Base-by-base conservation (phyloP, 2,888 invertebrate species). In the Trachelus iudaicus region DNA sequence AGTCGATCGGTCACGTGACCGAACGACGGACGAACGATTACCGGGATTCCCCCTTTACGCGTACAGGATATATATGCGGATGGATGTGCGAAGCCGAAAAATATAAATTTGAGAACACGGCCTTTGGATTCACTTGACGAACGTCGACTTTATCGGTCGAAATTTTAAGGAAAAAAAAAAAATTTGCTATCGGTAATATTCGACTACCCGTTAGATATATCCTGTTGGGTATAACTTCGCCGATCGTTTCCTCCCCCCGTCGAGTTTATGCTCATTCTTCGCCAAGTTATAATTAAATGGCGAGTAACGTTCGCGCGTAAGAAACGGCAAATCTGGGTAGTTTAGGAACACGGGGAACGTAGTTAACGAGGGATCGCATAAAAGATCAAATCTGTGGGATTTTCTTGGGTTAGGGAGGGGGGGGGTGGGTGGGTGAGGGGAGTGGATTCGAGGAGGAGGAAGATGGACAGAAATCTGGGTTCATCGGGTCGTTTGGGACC, bases 231-330 rank as follows among this genome's bases (percentile, higher is more conserved):
- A 83, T 79, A 86, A 88, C 84, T 86, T 85, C 79, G 81, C 77
- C 40, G 23, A 2, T 0, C 1, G 6, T 33, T 33, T 81, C 75
- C 11, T 0, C 3, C 80, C 76, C 75, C 76, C 81, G 79, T 77
- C 76, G 81, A 79, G 78, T 81, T 82, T 81, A 82, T 80, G 76
- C 81, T 76, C 75, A 83, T 86, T 88, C 86, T 88, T 87, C 80
- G 82, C 80, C 80, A 82, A 87, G 87, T 87, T 87, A 84, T 88
- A 88, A 88, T 88, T 87, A 87, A 87, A 87, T 85, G 85, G 77
- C 81, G 81, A 77, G 30, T 2, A 31, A 33, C 15, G 31, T 71
- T 30, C 31, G 0, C 80, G 82, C 81, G 79, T 78, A 79, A 76
- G 81, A 79, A 76, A 77, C 79, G 83, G 81, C 84, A 82, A 82